Evolutionary conservation across 92 coral and sea anemone genomes (phyloP), one percentile per base, ranked within the genome.

Genomic region (Porites lobata): DNA sequence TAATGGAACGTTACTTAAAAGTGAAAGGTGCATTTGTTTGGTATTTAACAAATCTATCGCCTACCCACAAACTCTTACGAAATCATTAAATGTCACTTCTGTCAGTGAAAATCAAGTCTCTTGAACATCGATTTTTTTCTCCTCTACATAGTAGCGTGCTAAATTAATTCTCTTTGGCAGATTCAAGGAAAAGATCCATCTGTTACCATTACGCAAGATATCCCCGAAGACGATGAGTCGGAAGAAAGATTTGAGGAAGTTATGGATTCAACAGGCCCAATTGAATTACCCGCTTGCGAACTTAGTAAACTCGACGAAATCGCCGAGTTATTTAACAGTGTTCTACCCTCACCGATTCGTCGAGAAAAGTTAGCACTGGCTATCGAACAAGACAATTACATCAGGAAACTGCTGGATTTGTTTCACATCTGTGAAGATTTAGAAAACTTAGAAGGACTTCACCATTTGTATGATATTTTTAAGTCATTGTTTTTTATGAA

Each of bases 141-240:
- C 88, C 81, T 90, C 85, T 74, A 83, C 83, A 81, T 4, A 38
- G 47, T 38, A 38, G 47, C 47, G 47, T 38, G 47, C 47, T 38
- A 38, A 38, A 38, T 38, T 38, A 38, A 4, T 38, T 84, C 86
- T 76, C 56, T 86, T 84, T 65, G 65, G 8, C 65, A 98, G 99
- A 98, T 98, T 61, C 99, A 98, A 94, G 99, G 99, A 50, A 98
- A 96, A 90, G 99, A 98, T 75, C 99, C 99, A 7, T 98, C 99
- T 19, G 98, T 95, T 61, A 98, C 95, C 38, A 88, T 98, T 12
- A 98, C 99, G 3, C 99, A 98, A 89, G 99, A 98, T 32, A 91
- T 98, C 38, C 96, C 94, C 29, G 99, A 98, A 50, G 99, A 98
- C 79, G 98, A 92, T 66, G 99, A 98, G 22, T 94, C 96, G 15